Base-by-base conservation (phyloP, 2,113 vertebrate species). In the Microtus pennsylvanicus region DNA sequence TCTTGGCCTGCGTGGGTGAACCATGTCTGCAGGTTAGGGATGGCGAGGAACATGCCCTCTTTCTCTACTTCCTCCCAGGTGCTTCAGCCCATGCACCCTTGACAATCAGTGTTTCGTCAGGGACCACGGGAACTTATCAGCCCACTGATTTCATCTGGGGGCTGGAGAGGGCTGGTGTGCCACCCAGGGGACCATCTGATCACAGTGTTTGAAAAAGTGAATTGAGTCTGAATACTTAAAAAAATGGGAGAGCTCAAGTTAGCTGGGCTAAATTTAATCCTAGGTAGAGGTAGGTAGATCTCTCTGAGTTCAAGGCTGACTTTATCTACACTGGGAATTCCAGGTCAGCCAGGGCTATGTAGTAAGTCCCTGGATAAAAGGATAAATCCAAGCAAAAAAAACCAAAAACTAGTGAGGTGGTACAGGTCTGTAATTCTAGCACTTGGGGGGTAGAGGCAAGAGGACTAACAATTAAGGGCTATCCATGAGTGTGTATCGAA, bases 61-160 rank as follows among this genome's bases (percentile, higher is more conserved):
- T n/a, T 65, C 61, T 33, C 21, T 38, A 6, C 38, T 81, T 72
- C 38, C 90, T 45, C 74, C 67, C 45, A 65, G 35, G 38, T 3
- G 7, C 35, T 1, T 19, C 35, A 7, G 17, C 61, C 24, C 47
- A 33, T 22, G 81, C 28, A 78, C 69, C 85, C 85, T 75, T 47
- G 81, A 80, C 21, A 91, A 94, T 78, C 90, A 55, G 26, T 81
- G 81, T 92, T 74, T 50, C 63, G 67, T 16, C 81, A 55, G 55
- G 76, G 91, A 30, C 55, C 47, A 55, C 75, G 38, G 5, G n/a
- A 42, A 35, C 55, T 42, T 13, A 65, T 63, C 61, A 30, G 65
- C 17, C 16, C 61, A 14, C n/a, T 7, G 83, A 47, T 9, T 16
- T 42, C 16, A 67, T 61, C 21, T 26, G 38, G 69, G 21, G 65